These are phyloP conservation scores for Malacoraja senta DNA, from an alignment of 2,797 vertebrate species.

Conservation along the genomic window DNA sequence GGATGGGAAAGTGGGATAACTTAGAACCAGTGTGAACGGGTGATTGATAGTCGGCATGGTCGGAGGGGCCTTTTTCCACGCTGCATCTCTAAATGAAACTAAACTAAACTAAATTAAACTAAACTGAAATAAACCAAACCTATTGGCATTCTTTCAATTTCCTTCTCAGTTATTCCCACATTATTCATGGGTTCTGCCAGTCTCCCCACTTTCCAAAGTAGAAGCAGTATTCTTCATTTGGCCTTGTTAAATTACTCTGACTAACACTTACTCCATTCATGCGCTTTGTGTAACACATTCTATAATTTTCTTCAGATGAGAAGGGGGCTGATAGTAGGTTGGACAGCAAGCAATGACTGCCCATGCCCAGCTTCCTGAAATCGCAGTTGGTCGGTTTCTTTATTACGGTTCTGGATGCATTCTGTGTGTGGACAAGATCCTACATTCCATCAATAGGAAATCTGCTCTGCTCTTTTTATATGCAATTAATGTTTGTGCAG, in stretches of 20 bases:
- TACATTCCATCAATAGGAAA: not conserved
- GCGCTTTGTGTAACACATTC: not conserved
- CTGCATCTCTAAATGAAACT: no score
- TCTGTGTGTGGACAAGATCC: not conserved
- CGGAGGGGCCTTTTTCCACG: no score
- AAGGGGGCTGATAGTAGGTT: not conserved
- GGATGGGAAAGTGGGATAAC: no score
- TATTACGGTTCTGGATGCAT: no score
- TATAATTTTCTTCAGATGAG: not conserved
- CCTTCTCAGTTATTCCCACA: not conserved
- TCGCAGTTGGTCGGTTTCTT: not conserved
- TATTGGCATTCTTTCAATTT: not conserved
- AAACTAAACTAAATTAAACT: no score
- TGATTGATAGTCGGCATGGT: no score
- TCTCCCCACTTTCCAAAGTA: not conserved
- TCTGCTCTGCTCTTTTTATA: not conserved
- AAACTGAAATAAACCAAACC: no score
- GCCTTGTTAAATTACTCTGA: not conserved
- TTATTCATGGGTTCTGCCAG: not conserved
- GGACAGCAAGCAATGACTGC: not conserved
- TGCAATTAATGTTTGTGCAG: constrained; percentile 22
- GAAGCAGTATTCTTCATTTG: not conserved
- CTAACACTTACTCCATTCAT: not conserved
- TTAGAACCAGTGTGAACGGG: no score
- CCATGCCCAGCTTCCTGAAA: not conserved